Base-by-base conservation (phyloP, 1,140 invertebrate species). In the Drosophila ercepeae region DNA sequence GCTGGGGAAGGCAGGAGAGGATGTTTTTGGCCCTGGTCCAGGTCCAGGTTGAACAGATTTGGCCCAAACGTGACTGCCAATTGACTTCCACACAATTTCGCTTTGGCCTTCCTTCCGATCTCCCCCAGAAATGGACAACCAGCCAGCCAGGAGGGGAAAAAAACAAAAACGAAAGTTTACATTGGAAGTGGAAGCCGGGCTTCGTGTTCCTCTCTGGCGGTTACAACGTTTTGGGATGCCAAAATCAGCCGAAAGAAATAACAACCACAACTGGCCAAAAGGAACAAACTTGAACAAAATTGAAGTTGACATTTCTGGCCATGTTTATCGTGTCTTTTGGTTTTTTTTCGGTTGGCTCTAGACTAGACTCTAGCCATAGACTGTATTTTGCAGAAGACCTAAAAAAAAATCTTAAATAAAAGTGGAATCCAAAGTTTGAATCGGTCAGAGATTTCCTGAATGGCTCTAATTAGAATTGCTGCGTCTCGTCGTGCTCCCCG, bases 1-100 rank as follows among this genome's bases (percentile, higher is more conserved):
- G 46, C 21, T 32, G 49, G n/a, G n/a, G n/a, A n/a, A n/a, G n/a
- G n/a, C n/a, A 36, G 36, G 29, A 25, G 68, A 44, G 52, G 19
- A 16, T 29, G 50, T 8, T 36, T 54, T 60, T 67, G 68, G 41
- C 59, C 41, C 41, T 68, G 45, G 46, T 42, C 54, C 50, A 63
- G 39, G 49, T 45, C 53, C 44, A 45, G 29, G 49, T 46, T 32
- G 39, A 44, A 54, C 54, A 55, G 32, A 64, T 57, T 60, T 64
- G 81, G 60, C 60, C 39, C 42, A 49, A 86, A 86, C 81, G 81
- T 86, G 81, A 86, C 81, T 86, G 59, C 76, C 81, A 86, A 86
- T 86, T 88, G 81, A 86, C 81, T 88, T 88, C 81, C 81, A 88
- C 78, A 88, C 81, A 88, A 81, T 86, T 86, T 88, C 14, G 82